Evolutionary conservation across 2,888 invertebrate genomes (phyloP).

Genomic region (Meteorus cinctellus): DNA sequence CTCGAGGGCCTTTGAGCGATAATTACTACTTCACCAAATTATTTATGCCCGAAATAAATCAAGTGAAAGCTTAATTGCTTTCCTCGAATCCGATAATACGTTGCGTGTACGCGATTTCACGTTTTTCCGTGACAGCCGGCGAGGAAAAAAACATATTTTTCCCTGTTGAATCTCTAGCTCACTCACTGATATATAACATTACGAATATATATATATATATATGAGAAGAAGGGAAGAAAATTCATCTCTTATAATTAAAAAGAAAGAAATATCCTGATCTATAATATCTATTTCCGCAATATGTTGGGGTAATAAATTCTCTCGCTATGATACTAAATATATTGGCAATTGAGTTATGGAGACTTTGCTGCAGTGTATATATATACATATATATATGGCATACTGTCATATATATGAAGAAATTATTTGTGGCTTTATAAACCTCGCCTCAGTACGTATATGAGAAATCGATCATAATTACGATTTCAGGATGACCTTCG

Average conservation of each 20-base stretch:
- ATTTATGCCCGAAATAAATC: constrained; percentile 71
- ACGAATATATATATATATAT: not conserved
- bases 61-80: constrained; percentile 70
- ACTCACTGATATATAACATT: not conserved
- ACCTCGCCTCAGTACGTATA: not conserved
- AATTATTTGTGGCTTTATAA: constrained; percentile 2
- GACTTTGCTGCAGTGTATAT: not conserved
- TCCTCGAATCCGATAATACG: constrained; percentile 58
- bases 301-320: constrained; percentile 7
- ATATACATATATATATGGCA: not conserved
- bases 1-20: constrained; percentile 58
- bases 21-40: constrained; percentile 72
- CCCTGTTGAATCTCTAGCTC: not conserved
- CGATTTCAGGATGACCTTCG: constrained; percentile 43
- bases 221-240: not conserved
- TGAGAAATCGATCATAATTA: constrained; percentile 39
- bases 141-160: constrained; percentile 11
- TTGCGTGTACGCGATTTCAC: constrained; percentile 55
- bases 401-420: not conserved
- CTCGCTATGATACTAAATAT: constrained; percentile 1
- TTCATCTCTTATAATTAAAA: constrained; percentile 16
- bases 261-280: not conserved
- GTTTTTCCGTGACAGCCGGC: constrained; percentile 44
- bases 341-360: constrained; percentile 13
- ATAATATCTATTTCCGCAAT: constrained; percentile 12